Conservation (phyloP, 2,888 invertebrate genomes). For the Holacanthella duospinosa region DNA sequence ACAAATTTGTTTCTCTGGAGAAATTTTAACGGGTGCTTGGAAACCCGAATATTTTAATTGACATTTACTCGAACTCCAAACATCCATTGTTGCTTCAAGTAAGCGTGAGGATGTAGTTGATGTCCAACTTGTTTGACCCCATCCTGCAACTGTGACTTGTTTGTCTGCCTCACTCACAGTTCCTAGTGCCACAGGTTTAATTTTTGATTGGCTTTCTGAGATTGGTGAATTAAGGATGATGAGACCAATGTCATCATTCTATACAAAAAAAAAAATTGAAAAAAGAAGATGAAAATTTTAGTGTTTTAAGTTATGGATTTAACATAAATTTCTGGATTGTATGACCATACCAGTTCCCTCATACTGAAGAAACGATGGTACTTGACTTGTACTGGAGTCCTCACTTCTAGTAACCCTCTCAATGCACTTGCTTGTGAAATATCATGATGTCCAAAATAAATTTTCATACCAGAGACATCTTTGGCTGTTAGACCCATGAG, state of each 20-base stretch:
- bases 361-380: conserved; percentile 7
- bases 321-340: not conserved
- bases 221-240: conserved; percentile 29
- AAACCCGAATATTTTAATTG: conserved; percentile 62
- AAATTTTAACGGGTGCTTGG: conserved; percentile 77
- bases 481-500: conserved; percentile 44
- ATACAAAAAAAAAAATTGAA: conserved; percentile 9
- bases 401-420: not conserved
- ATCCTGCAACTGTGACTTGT: conserved; percentile 24
- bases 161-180: not conserved
- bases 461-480: conserved; percentile 1
- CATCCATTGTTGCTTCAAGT: conserved; percentile 4
- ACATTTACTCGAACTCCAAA: conserved; percentile 66
- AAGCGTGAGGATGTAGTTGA: conserved; percentile 45
- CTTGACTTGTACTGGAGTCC: conserved; percentile 5
- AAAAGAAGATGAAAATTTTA: not conserved
- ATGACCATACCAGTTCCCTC: not conserved
- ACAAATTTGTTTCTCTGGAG: conserved; percentile 52
- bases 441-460: conserved; percentile 8
- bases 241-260: conserved; percentile 34
- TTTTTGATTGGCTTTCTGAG: conserved; percentile 20
- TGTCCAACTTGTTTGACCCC: conserved; percentile 14
- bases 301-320: not conserved
- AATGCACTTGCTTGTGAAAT: not conserved
- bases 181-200: conserved; percentile 23